These are phyloP conservation scores for Idaea straminata DNA, from an alignment of 2,888 invertebrate genomes.

Conservation along the genomic window DNA sequence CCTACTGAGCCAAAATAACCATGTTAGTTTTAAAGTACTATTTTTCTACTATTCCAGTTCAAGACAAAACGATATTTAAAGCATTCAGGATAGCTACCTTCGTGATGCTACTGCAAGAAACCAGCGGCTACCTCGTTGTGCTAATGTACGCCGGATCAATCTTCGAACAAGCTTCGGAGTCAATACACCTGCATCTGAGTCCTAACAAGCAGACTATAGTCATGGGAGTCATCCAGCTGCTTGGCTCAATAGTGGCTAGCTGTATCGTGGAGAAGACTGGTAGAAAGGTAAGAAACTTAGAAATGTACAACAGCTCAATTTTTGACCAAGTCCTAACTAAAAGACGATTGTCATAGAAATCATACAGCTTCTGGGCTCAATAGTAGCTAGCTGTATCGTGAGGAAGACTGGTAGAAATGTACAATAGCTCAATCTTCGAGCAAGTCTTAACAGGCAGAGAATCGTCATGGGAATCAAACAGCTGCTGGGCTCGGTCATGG, in stretches of 20 bases:
- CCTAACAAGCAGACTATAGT: conserved; percentile 75
- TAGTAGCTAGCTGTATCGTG: conserved; percentile 72
- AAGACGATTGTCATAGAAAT: conserved; percentile 71
- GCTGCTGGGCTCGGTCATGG: conserved; percentile 66
- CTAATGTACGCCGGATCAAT: conserved; percentile 74
- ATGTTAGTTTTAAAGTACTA: neutral
- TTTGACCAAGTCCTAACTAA: neutral
- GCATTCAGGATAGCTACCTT: conserved; percentile 69
- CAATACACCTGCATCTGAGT: conserved; percentile 66
- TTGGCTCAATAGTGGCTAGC: conserved; percentile 70
- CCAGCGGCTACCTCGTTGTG: conserved; percentile 74
- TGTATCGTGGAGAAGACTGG: conserved; percentile 74
- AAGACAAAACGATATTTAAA: conserved; percentile 71
- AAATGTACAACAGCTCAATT: neutral
- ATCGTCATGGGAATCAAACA: conserved; percentile 70
- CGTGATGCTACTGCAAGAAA: conserved; percentile 75
- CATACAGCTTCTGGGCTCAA: conserved; percentile 67
- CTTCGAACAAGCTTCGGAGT: conserved; percentile 68
- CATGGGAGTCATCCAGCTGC: conserved; percentile 65
- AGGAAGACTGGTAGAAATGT: conserved; percentile 74
- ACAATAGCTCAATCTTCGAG: conserved; percentile 73
- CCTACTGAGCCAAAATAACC: too few relatives aligned
- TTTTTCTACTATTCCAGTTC: conserved; percentile 47
- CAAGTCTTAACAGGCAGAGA: conserved; percentile 71
- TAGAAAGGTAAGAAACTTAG: conserved; percentile 52